phyloP scores from a whole-genome alignment of 2,888 invertebrate species.

The Drosophila helvetica region DNA sequence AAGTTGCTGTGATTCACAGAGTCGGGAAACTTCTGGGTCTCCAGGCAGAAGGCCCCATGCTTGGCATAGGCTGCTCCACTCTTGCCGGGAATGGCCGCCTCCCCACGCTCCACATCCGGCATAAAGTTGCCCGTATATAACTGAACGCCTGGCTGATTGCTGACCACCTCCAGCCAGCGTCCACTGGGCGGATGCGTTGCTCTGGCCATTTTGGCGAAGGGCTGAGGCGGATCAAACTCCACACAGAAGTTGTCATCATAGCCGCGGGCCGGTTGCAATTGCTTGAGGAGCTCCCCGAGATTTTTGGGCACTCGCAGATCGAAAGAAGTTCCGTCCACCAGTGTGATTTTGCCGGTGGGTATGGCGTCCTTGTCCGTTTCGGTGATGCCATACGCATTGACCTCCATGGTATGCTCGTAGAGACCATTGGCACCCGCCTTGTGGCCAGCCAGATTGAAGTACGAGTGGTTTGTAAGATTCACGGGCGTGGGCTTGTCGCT shows the following conservation, averaged over 20 bases:
- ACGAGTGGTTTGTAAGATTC: slow-evolving; percentile 94
- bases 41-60: slow-evolving; percentile 93
- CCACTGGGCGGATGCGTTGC: slow-evolving; percentile 89
- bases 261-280: slow-evolving; percentile 88
- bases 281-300: slow-evolving; percentile 88
- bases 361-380: slow-evolving; percentile 88
- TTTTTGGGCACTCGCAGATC: slow-evolving; percentile 89
- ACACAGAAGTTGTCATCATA: slow-evolving; percentile 94
- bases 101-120: slow-evolving; percentile 86
- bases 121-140: slow-evolving; percentile 93
- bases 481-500: slow-evolving; percentile 92
- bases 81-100: slow-evolving; percentile 87
- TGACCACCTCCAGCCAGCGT: slow-evolving; percentile 90
- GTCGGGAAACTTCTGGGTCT: slow-evolving; percentile 97
- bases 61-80: slow-evolving; percentile 88
- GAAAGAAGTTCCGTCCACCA: slow-evolving; percentile 89
- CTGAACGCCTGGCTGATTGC: slow-evolving; percentile 95
- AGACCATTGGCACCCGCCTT: slow-evolving; percentile 87
- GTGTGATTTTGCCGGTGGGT: slow-evolving; percentile 89
- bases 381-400: slow-evolving; percentile 91
- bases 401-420: slow-evolving; percentile 88
- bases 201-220: slow-evolving; percentile 87
- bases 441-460: slow-evolving; percentile 97
- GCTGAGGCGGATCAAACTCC: slow-evolving; percentile 49
- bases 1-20: slow-evolving; percentile 94